These are phyloP conservation scores for Nixonia krombeini DNA, from an alignment of 1,140 invertebrate genomes.

Conservation along the genomic window DNA sequence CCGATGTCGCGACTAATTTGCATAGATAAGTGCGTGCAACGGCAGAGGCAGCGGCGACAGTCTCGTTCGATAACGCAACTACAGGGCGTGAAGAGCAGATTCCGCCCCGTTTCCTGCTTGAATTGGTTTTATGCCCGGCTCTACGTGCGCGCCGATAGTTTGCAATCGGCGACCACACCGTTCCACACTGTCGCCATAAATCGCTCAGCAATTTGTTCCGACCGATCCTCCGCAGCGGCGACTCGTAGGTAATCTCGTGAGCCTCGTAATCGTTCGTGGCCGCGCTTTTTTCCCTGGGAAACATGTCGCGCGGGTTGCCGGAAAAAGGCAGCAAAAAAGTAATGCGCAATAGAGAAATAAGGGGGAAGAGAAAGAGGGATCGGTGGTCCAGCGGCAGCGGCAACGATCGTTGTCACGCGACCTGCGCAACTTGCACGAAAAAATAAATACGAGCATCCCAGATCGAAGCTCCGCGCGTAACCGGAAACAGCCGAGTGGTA, in stretches of 20 bases:
- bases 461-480: conserved; percentile 45
- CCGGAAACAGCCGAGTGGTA: conserved; percentile 30
- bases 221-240: neutral
- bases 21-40: too few species aligned
- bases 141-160: neutral
- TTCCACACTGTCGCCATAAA: conserved; percentile 11
- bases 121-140: neutral
- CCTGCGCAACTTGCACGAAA: conserved; percentile 36
- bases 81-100: too few species aligned
- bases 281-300: conserved; percentile 4
- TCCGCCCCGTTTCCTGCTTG: too few species aligned
- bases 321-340: conserved; percentile 4
- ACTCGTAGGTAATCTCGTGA: conserved; percentile 8
- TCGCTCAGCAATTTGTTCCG: conserved; percentile 12
- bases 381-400: conserved; percentile 4
- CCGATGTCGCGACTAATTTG: too few species aligned
- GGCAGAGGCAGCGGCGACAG: too few species aligned
- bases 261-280: conserved; percentile 13
- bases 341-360: neutral
- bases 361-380: neutral
- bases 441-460: conserved; percentile 37
- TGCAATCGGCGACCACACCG: neutral
- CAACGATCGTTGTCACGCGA: conserved; percentile 41
- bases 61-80: too few species aligned
- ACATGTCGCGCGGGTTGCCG: neutral